phyloP scores from a whole-genome alignment of 2,113 vertebrate genomes.

The Erythrocercus mccallii region DNA sequence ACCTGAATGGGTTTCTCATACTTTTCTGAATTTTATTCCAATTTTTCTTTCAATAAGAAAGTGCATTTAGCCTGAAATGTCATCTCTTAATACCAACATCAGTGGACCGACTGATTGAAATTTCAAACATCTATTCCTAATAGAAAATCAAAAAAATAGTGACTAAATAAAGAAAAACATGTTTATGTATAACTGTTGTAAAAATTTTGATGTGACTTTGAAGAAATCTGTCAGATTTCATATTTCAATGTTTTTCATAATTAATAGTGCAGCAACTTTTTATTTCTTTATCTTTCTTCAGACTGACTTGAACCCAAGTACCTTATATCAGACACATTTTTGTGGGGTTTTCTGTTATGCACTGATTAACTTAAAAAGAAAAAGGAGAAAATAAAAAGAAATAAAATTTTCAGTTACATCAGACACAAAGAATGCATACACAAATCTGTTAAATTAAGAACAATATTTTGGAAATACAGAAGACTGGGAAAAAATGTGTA shows the following conservation, averaged over 20 bases:
- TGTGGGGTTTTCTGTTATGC: fast-evolving
- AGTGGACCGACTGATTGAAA: background rate
- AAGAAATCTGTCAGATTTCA: background rate
- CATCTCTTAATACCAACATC: background rate
- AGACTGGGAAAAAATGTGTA: background rate
- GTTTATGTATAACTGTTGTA: background rate
- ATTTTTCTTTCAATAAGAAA: background rate
- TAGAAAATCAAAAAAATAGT: background rate
- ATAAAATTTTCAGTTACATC: background rate
- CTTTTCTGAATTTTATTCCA: background rate
- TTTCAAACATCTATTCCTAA: background rate
- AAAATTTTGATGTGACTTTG: background rate
- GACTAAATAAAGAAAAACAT: background rate
- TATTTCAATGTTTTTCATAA: background rate
- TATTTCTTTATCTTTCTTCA: background rate
- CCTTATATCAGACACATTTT: background rate
- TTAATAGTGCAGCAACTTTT: background rate
- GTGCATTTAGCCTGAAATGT: background rate
- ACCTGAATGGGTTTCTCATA: background rate
- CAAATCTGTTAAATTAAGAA: background rate
- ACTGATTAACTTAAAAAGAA: background rate
- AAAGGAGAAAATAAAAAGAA: background rate
- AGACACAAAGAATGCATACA: background rate
- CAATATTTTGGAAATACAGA: background rate
- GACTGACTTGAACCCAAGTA: background rate